Percentiles rank a stretch among this genome's conserved stretches.
Evolutionary conservation across 2,797 vertebrate genomes (phyloP).

Genomic region (Dendrocincla fuliginosa): DNA sequence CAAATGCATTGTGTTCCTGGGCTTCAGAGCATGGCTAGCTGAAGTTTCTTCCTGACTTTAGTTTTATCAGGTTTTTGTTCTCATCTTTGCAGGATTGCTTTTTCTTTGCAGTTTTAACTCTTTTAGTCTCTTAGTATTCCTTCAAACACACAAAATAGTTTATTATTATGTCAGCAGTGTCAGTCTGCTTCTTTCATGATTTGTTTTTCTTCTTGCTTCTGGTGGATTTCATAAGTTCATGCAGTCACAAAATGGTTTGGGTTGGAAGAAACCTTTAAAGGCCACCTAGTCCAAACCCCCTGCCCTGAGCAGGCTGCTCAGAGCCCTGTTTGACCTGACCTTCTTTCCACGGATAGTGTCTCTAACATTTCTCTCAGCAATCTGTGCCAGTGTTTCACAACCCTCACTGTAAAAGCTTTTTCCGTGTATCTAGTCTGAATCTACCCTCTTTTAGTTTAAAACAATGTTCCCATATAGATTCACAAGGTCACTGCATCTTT

Average conservation of each 20-base stretch:
- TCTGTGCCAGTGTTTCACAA: neutral
- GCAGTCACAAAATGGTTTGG: neutral
- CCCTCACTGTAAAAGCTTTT: neutral
- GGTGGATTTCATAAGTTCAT: neutral
- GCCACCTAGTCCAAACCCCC: too few relatives aligned
- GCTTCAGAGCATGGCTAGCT: neutral
- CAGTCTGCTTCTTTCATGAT: neutral
- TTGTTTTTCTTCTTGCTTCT: neutral
- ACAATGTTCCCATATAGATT: neutral
- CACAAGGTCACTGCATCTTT: neutral
- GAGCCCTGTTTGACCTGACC: neutral
- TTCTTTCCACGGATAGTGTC: neutral
- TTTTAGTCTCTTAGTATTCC: neutral
- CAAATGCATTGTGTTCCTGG: neutral
- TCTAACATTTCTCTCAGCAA: neutral
- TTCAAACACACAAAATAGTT: neutral
- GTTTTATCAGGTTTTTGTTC: neutral
- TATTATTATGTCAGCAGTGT: neutral
- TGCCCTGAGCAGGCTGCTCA: neutral
- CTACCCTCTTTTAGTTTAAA: neutral
- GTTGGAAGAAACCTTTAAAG: neutral
- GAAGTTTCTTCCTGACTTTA: neutral
- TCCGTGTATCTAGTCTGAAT: neutral
- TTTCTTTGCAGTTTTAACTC: neutral
- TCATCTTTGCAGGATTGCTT: neutral